Percentiles rank a stretch among this genome's conserved stretches.
These are phyloP conservation scores for Seladonia tumulorum DNA, from an alignment of 2,888 invertebrate species.

Conservation along the genomic window DNA sequence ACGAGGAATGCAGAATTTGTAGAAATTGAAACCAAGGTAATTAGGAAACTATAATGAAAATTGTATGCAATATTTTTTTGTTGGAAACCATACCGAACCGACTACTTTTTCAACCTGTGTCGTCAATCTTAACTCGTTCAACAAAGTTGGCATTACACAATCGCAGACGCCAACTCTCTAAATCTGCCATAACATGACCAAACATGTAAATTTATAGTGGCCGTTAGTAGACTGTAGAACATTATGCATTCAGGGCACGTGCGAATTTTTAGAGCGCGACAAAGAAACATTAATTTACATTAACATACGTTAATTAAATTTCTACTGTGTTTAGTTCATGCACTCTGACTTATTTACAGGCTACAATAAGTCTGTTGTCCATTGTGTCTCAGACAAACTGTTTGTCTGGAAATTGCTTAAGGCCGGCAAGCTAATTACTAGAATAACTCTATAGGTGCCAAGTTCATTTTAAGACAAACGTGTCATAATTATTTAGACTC, in stretches of 20 bases:
- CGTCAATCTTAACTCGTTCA: neutral
- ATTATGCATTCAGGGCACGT: neutral
- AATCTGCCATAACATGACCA: constrained; percentile 4
- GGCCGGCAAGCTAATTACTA: no score
- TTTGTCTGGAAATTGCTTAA: no score
- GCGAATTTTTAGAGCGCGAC: neutral
- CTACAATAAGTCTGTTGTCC: no score
- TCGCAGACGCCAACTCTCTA: neutral
- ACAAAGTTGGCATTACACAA: neutral
- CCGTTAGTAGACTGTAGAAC: neutral
- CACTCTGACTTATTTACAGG: neutral
- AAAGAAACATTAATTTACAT: neutral
- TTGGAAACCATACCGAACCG: neutral
- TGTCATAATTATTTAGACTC: no score
- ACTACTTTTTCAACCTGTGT: neutral
- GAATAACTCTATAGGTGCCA: no score
- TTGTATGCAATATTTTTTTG: neutral
- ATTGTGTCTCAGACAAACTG: no score
- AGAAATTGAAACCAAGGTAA: neutral
- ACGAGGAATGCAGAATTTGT: no score
- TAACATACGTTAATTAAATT: neutral
- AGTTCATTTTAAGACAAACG: no score
- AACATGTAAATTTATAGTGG: neutral
- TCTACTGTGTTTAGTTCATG: neutral
- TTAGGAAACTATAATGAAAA: neutral